phyloP scores from a whole-genome alignment of 2,113 vertebrate genomes.

The Perca flavescens region DNA sequence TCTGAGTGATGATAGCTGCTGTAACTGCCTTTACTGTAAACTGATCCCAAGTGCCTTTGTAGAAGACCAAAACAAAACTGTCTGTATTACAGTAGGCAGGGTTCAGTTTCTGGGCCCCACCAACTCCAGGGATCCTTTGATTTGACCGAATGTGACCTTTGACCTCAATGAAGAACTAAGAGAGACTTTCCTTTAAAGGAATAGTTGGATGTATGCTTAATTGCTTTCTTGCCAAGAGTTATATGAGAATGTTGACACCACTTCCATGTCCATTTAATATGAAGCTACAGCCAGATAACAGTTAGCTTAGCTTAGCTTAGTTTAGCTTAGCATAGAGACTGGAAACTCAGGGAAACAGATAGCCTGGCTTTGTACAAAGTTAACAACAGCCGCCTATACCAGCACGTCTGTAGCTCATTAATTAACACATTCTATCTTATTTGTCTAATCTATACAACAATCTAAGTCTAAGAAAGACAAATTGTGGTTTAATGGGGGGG shows the following conservation, averaged over 20 bases:
- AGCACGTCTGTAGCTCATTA: too few species aligned
- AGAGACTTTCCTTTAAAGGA: not conserved
- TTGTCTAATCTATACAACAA: not conserved
- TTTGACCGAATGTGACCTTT: slow-evolving; percentile 18
- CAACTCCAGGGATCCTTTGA: slow-evolving; percentile 8
- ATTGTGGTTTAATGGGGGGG: not conserved
- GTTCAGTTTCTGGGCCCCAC: not conserved
- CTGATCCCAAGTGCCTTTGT: not conserved
- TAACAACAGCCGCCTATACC: too few species aligned
- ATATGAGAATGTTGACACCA: not conserved
- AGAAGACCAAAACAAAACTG: slow-evolving; percentile 22
- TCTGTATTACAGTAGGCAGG: not conserved
- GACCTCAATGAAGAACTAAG: slow-evolving; percentile 11
- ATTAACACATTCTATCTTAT: not conserved
- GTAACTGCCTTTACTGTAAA: slow-evolving; percentile 6
- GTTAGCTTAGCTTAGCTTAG: not conserved
- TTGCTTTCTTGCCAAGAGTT: not conserved
- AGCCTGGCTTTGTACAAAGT: too few species aligned
- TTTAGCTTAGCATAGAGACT: not conserved
- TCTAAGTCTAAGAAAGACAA: not conserved
- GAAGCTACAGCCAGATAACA: not conserved
- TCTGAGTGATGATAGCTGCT: not conserved
- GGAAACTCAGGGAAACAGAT: not conserved
- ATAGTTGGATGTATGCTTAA: not conserved
- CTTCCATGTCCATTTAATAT: not conserved